phyloP scores from a whole-genome alignment of 2,888 invertebrate species.

The Meandrusa payeni region DNA sequence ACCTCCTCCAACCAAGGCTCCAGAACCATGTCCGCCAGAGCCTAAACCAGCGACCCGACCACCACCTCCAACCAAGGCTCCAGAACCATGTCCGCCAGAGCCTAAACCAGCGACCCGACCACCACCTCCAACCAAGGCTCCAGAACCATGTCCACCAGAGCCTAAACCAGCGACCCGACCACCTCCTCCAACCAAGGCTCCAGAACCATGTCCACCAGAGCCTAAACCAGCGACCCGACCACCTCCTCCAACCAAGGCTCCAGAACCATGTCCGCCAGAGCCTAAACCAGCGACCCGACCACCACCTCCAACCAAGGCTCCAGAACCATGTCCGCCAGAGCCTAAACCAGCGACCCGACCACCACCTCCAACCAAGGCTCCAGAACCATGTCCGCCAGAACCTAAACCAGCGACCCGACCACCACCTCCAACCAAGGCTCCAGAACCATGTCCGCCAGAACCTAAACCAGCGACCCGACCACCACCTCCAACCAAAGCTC shows the following conservation, averaged over 20 bases:
- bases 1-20: too few relatives aligned
- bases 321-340: background rate
- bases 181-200: background rate
- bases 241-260: background rate
- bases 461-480: background rate
- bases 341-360: background rate
- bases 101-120: background rate
- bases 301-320: background rate
- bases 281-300: background rate
- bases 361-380: slow-evolving; percentile 4
- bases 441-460: background rate
- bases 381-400: background rate
- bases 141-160: background rate
- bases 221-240: background rate
- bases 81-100: too few relatives aligned
- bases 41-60: background rate
- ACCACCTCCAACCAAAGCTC: background rate
- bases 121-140: background rate
- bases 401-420: background rate
- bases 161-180: background rate
- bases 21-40: background rate
- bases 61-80: background rate
- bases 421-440: background rate
- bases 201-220: slow-evolving; percentile 1
- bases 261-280: slow-evolving; percentile 3